Base-by-base conservation (phyloP, 2,797 vertebrate species). In the Sebastes alutus region DNA sequence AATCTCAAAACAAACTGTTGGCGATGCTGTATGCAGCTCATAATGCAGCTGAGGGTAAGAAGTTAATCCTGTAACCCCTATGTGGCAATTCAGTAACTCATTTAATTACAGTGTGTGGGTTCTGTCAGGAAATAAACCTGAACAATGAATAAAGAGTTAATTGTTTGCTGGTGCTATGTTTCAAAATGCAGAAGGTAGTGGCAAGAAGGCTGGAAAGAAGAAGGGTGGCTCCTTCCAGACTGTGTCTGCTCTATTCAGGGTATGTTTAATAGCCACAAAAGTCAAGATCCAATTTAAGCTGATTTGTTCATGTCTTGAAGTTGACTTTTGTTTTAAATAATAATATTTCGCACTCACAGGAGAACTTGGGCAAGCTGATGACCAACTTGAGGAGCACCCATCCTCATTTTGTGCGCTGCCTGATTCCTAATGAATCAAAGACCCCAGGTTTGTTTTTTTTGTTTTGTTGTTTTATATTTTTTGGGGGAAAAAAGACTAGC, bases 191-290 rank as follows among this genome's bases (percentile, higher is more conserved):
- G 56, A 59, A 18, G 56, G 56, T 18, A 23, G 56, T 18, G 56
- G 56, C 27, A 29, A 29, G 7, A 59, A 59, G 56, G 27, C 7
- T 29, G 96, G 92, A 35, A 98, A 97, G 90, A 98, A 97, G 92
- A 98, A 97, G 87, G 97, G 95, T 10, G 97, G 96, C 70, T 97
- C 97, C 62, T 98, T 98, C 93, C 97, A 98, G 88, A 97, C 97
- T n/a, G 92, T 93, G 33, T 93, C 92, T 52, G 92, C 92, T 69
- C 90, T 7, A 93, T 97, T 97, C 86, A 95, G 96, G 87, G 97
- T 98, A 93, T 64, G 60, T 25, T 56, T 56, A 56, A 23, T 23
- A 56, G 23, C n/a, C 10, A 23, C 22, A 56, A 23, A 56, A 23
- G 10, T 22, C n/a, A 56, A 56, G 54, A 56, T 56, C 22, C 54